phyloP scores from a whole-genome alignment of 1,140 invertebrate species.

The Gryllus bimaculatus region DNA sequence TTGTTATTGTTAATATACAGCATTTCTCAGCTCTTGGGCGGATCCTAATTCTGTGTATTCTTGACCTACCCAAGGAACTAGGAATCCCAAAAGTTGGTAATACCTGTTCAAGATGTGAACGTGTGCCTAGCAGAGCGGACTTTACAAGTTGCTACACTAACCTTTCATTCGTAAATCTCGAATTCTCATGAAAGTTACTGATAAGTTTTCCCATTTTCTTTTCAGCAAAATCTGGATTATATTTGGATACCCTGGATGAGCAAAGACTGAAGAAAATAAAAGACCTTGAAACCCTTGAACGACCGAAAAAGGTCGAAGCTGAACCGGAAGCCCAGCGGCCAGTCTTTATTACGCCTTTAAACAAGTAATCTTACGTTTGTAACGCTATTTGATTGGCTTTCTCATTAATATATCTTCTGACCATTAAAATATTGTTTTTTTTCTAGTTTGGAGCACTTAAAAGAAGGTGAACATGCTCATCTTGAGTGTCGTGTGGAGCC shows the following conservation, averaged over 20 bases:
- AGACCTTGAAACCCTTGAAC: constrained; percentile 72
- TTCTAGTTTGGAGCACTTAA: constrained; percentile 63
- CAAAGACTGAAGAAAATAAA: constrained; percentile 80
- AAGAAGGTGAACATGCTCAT: constrained; percentile 87
- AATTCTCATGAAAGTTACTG: no score
- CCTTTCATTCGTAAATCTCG: no score
- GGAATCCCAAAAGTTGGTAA: no score
- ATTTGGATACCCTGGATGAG: constrained; percentile 80
- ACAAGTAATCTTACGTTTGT: constrained; percentile 36
- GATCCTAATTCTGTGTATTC: no score
- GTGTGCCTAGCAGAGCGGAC: no score
- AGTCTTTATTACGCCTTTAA: constrained; percentile 76
- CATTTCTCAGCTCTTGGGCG: no score
- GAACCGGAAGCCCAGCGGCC: constrained; percentile 71
- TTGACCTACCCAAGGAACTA: no score
- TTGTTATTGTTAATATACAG: no score
- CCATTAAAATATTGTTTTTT: neutral
- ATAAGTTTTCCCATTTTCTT: constrained; percentile 1
- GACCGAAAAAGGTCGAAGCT: constrained; percentile 62
- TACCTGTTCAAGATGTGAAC: no score
- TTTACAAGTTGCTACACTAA: no score
- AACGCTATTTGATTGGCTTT: neutral
- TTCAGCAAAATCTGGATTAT: constrained; percentile 70
- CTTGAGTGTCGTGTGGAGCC: constrained; percentile 92
- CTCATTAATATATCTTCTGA: neutral